Percentiles rank a stretch among this genome's conserved stretches.
These are phyloP conservation scores for Lottia scabra DNA, from an alignment of 2,888 invertebrate species.

Conservation along the genomic window DNA sequence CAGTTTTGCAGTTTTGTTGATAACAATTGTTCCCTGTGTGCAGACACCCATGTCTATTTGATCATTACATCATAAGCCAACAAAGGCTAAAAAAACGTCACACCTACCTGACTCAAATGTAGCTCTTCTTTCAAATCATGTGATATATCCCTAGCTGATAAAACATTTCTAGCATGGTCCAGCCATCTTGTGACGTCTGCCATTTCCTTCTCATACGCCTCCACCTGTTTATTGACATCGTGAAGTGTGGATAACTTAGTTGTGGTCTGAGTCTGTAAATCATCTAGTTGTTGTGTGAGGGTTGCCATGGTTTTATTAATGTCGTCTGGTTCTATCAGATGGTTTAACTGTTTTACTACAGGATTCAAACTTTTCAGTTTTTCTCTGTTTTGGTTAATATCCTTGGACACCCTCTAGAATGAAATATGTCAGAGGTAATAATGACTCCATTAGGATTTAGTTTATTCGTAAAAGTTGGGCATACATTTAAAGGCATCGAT, in stretches of 20 bases:
- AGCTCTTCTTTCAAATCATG: constrained; percentile 53
- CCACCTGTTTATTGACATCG: constrained; percentile 95
- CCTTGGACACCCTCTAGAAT: constrained; percentile 48
- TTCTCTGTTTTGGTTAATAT: constrained; percentile 48
- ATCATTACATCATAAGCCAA: too few relatives aligned
- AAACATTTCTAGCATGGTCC: constrained; percentile 79
- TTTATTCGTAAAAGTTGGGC: too few relatives aligned
- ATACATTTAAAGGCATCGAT: too few relatives aligned
- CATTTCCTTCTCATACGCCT: constrained; percentile 93
- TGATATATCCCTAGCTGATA: constrained; percentile 52
- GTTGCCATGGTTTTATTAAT: constrained; percentile 40
- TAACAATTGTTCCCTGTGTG: too few relatives aligned
- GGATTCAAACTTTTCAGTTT: constrained; percentile 46
- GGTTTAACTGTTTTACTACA: constrained; percentile 51
- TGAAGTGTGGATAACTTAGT: constrained; percentile 78
- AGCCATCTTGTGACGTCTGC: constrained; percentile 91
- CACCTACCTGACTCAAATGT: constrained; percentile 47
- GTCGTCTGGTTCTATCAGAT: constrained; percentile 45
- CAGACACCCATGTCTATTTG: too few relatives aligned
- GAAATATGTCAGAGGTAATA: not conserved
- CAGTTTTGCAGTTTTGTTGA: too few relatives aligned
- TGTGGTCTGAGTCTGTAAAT: constrained; percentile 37
- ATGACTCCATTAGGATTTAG: too few relatives aligned
- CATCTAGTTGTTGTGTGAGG: constrained; percentile 44
- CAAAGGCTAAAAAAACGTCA: too few relatives aligned